Conservation (phyloP, 1,140 invertebrate species). For the Aphis craccivora region DNA sequence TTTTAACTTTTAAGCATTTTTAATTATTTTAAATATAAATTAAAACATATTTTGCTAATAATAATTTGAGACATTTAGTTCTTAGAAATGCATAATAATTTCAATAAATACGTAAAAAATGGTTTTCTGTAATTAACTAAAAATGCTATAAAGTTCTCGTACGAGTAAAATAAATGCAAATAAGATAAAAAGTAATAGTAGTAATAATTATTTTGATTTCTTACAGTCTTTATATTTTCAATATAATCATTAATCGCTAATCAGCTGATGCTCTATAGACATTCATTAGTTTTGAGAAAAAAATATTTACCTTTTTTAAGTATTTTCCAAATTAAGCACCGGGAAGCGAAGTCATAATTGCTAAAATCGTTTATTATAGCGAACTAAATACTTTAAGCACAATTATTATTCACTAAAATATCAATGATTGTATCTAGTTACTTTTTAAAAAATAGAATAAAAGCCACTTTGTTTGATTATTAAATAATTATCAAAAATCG, state of each 20-base stretch:
- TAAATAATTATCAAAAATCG: constrained; percentile 18
- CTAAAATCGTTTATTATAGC: background rate
- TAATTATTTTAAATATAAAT: too few species aligned
- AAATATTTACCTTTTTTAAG: background rate
- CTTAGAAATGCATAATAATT: too few species aligned
- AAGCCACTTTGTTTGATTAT: background rate
- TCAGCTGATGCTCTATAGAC: background rate
- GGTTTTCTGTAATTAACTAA: too few species aligned
- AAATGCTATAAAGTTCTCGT: too few species aligned
- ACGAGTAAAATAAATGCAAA: background rate
- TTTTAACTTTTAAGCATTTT: too few species aligned
- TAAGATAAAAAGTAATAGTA: background rate
- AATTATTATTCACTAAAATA: background rate
- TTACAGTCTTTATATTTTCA: background rate
- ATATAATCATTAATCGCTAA: background rate
- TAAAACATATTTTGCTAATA: too few species aligned
- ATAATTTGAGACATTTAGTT: too few species aligned
- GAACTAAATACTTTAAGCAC: background rate
- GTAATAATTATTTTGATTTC: background rate
- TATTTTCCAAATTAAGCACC: background rate
- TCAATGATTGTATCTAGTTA: background rate
- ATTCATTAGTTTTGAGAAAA: background rate
- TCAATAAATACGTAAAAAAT: too few species aligned
- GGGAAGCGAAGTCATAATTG: background rate
- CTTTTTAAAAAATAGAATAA: background rate